Percentiles rank a stretch among this genome's conserved stretches.
Conservation (phyloP, 2,113 vertebrate species). For the Xenopus laevis region DNA sequence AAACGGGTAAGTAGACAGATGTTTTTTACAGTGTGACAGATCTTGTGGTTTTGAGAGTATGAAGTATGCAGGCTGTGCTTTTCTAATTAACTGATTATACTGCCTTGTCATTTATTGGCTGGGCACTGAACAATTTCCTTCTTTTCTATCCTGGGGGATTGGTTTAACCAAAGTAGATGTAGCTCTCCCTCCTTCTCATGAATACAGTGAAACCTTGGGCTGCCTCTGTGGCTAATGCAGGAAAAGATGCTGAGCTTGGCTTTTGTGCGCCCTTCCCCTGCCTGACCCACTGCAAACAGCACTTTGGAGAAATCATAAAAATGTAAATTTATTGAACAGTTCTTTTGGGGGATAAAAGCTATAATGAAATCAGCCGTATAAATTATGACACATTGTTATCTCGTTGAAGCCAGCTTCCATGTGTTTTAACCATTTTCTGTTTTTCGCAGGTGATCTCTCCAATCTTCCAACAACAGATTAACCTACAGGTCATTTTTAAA, state of each 20-base stretch:
- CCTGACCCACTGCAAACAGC: constrained; percentile 30
- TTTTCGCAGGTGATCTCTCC: neutral
- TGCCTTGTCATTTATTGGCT: constrained; percentile 12
- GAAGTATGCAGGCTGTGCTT: constrained; percentile 4
- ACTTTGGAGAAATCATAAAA: constrained; percentile 38
- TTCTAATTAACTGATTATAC: constrained; percentile 26
- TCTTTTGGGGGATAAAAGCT: constrained; percentile 32
- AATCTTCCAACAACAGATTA: neutral
- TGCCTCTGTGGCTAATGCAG: constrained; percentile 13
- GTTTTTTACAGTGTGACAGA: constrained; percentile 14
- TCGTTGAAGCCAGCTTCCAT: constrained; percentile 6
- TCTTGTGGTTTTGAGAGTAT: constrained; percentile 14
- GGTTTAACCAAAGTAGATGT: neutral
- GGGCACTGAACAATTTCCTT: constrained; percentile 2
- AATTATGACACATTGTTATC: constrained; percentile 25
- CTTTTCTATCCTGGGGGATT: neutral
- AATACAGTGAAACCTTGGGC: constrained; percentile 26
- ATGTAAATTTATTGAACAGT: constrained; percentile 39
- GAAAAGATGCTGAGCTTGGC: constrained; percentile 34
- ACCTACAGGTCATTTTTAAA: neutral
- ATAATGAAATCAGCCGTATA: constrained; percentile 36
- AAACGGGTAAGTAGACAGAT: constrained; percentile 15
- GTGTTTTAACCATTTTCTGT: constrained; percentile 9
- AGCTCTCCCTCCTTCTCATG: neutral
- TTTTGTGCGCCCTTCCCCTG: constrained; percentile 19